A percentile compares a stretch with the other conserved stretches of the same genome.
These are phyloP conservation scores for Hemiscyllium ocellatum DNA, from an alignment of 2,113 vertebrate species.

Conservation along the genomic window DNA sequence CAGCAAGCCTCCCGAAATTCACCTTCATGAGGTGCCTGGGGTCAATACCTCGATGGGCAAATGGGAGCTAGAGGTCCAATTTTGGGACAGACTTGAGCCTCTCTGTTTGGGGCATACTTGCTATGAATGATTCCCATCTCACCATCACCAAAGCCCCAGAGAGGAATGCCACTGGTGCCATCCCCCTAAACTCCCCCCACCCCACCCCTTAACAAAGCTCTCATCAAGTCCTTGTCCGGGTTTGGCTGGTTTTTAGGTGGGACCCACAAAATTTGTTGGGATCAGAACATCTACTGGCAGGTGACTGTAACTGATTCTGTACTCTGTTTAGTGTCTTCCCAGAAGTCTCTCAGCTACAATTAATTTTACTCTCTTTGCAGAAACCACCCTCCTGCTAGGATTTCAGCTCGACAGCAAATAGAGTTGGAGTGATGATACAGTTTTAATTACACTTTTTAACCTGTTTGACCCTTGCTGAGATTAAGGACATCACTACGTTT, in stretches of 20 bases:
- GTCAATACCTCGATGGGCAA: background rate
- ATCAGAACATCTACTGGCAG: background rate
- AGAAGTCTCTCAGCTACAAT: background rate
- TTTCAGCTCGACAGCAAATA: background rate
- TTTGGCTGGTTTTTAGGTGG: background rate
- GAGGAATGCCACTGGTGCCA: background rate
- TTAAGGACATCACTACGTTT: background rate
- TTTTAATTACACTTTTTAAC: conserved; percentile 1
- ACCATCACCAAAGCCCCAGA: background rate
- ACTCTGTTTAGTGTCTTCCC: background rate
- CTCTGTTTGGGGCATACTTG: background rate
- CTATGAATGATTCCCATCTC: background rate
- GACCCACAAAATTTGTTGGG: background rate
- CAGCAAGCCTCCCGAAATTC: background rate
- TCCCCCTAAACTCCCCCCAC: background rate
- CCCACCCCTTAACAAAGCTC: too few relatives aligned
- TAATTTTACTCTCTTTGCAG: background rate
- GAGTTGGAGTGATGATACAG: background rate
- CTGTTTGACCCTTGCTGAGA: background rate
- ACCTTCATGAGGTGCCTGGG: background rate
- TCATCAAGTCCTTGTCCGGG: background rate
- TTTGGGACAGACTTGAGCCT: background rate
- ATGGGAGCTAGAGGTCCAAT: background rate
- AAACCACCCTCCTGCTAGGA: background rate
- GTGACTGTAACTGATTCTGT: background rate